phyloP scores from a whole-genome alignment of 2,113 vertebrate genomes.

The Taxidea taxus region DNA sequence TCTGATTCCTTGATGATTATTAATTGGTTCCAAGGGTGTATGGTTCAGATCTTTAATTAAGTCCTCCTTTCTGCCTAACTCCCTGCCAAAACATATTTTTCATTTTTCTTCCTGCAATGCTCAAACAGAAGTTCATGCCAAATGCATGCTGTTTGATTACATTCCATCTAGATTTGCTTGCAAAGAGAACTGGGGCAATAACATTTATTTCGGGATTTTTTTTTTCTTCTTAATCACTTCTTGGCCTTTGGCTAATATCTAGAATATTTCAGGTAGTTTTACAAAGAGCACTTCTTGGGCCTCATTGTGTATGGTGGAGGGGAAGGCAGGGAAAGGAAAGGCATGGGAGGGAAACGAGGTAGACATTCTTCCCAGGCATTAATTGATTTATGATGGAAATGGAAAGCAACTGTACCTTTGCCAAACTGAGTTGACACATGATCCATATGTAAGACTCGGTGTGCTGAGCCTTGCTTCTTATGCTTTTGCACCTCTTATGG shows the following conservation, averaged over 20 bases:
- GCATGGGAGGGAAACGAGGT: not conserved
- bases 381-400: slow-evolving; percentile 71
- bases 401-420: slow-evolving; percentile 25
- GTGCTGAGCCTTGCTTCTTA: not conserved
- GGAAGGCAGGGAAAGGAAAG: not conserved
- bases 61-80: slow-evolving; percentile 72
- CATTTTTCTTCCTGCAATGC: slow-evolving; percentile 75
- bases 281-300: slow-evolving; percentile 76
- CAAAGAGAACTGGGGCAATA: slow-evolving; percentile 77
- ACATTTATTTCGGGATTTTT: slow-evolving; percentile 77
- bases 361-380: slow-evolving; percentile 37
- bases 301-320: slow-evolving; percentile 62
- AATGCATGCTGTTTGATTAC: slow-evolving; percentile 71
- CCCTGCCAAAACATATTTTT: slow-evolving; percentile 65
- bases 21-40: slow-evolving; percentile 56
- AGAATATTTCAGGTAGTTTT: slow-evolving; percentile 69
- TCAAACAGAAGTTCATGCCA: slow-evolving; percentile 79
- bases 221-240: slow-evolving; percentile 71
- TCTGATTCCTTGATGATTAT: slow-evolving; percentile 64
- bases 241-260: slow-evolving; percentile 21
- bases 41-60: slow-evolving; percentile 82
- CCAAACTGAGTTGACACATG: slow-evolving; percentile 35
- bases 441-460: slow-evolving; percentile 54
- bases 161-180: slow-evolving; percentile 79
- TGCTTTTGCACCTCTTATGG: not conserved